Evolutionary conservation across 2,113 vertebrate species (phyloP).

Genomic region (Elanoides forficatus): DNA sequence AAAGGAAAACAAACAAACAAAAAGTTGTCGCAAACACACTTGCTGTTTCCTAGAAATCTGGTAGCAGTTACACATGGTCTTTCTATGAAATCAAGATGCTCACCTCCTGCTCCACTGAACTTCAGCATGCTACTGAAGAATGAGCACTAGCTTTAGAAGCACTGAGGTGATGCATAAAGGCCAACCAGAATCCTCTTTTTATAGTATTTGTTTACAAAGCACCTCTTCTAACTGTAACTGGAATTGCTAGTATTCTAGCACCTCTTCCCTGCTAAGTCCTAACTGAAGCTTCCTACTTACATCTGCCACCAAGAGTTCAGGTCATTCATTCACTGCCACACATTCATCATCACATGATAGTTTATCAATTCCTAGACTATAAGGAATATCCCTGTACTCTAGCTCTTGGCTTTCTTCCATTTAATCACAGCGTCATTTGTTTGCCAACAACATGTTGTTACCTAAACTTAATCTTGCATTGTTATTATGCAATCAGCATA

Average conservation of each 20-base stretch:
- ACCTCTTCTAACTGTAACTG: neutral
- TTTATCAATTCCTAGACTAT: neutral
- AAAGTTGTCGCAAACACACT: neutral
- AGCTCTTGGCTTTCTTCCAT: neutral
- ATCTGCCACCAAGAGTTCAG: neutral
- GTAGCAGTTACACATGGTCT: neutral
- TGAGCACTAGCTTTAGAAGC: neutral
- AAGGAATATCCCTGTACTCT: neutral
- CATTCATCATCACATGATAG: neutral
- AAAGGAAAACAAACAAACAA: neutral
- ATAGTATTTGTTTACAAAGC: rapidly evolving
- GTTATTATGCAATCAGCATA: neutral
- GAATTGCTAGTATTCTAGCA: neutral
- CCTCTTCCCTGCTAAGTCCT: neutral
- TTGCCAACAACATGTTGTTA: neutral
- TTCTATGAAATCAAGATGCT: neutral
- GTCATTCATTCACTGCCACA: neutral
- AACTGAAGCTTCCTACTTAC: neutral
- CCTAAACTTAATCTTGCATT: neutral
- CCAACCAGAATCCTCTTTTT: neutral
- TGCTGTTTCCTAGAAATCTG: neutral
- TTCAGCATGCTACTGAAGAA: neutral
- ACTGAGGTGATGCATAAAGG: neutral
- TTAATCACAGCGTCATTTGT: neutral
- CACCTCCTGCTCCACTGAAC: neutral